phyloP scores from a whole-genome alignment of 2,113 vertebrate species.

The Nerophis lumbriciformis region DNA sequence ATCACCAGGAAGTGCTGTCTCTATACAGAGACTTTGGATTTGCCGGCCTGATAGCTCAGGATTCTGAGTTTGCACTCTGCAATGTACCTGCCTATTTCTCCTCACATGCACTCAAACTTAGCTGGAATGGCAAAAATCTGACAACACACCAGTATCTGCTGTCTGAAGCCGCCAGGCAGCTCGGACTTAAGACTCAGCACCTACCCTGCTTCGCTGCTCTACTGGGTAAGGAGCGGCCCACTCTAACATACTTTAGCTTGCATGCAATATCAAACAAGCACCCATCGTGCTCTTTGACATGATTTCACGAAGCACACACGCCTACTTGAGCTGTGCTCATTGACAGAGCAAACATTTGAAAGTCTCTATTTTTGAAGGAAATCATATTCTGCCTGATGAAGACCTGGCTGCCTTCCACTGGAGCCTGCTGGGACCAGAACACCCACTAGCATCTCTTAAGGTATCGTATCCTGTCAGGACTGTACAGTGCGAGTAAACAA shows the following conservation, averaged over 20 bases:
- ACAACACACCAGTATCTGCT: constrained; percentile 91
- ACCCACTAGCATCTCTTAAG: constrained; percentile 90
- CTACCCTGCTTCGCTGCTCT: constrained; percentile 88
- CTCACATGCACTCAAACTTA: constrained; percentile 87
- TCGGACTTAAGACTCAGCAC: constrained; percentile 85
- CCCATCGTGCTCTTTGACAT: not conserved
- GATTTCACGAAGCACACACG: not conserved
- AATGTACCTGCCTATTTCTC: constrained; percentile 89
- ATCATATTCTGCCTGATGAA: constrained; percentile 92
- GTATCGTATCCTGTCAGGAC: constrained; percentile 47
- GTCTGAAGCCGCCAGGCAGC: constrained; percentile 85
- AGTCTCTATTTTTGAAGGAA: constrained; percentile 66
- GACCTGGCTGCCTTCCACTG: constrained; percentile 93
- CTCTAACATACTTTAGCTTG: not conserved
- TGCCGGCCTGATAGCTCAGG: constrained; percentile 88
- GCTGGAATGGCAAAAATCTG: constrained; percentile 92
- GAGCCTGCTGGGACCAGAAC: constrained; percentile 90
- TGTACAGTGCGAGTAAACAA: no score
- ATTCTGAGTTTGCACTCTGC: constrained; percentile 88
- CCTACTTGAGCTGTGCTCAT: not conserved
- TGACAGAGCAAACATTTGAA: constrained; percentile 21
- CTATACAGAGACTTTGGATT: constrained; percentile 88
- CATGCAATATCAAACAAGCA: not conserved
- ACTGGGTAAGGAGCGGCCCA: constrained; percentile 70
- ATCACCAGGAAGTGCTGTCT: constrained; percentile 90